These are phyloP conservation scores for Phymorhynchus buccinoides DNA, from an alignment of 1,140 invertebrate species.

Conservation along the genomic window DNA sequence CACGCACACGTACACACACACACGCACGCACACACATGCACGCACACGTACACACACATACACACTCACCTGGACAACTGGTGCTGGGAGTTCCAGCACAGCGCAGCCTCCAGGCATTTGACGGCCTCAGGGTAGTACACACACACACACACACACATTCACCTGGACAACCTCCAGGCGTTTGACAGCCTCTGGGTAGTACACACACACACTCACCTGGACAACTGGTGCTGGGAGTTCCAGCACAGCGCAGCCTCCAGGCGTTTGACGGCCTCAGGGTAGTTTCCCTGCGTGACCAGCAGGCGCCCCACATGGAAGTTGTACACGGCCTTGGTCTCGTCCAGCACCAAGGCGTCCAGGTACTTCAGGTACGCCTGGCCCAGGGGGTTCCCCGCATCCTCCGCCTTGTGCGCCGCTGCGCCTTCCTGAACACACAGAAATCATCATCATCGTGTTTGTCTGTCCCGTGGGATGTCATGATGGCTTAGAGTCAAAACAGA, in stretches of 20 bases:
- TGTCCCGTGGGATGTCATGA: too few relatives aligned
- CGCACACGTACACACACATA: too few relatives aligned
- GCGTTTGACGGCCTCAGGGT: constrained; percentile 66
- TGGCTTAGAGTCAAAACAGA: too few relatives aligned
- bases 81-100: constrained; percentile 68
- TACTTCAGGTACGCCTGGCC: constrained; percentile 72
- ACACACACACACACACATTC: too few relatives aligned
- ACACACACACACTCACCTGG: too few relatives aligned
- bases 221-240: constrained; percentile 66
- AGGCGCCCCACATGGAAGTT: constrained; percentile 72
- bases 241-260: constrained; percentile 69
- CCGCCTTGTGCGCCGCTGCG: constrained; percentile 68
- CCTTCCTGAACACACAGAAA: constrained; percentile 64
- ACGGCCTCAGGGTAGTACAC: constrained; percentile 70
- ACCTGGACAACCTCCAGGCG: constrained; percentile 68
- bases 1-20: too few relatives aligned
- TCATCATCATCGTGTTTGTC: too few relatives aligned
- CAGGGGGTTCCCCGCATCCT: constrained; percentile 65
- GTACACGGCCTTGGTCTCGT: constrained; percentile 67
- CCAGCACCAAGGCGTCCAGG: constrained; percentile 67
- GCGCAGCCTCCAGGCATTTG: constrained; percentile 64
- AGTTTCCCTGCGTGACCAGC: constrained; percentile 69
- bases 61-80: constrained; percentile 68
- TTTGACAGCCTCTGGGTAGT: constrained; percentile 68
- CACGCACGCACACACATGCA: too few relatives aligned